phyloP scores from a whole-genome alignment of 2,113 vertebrate species.

The Aegithalos caudatus region DNA sequence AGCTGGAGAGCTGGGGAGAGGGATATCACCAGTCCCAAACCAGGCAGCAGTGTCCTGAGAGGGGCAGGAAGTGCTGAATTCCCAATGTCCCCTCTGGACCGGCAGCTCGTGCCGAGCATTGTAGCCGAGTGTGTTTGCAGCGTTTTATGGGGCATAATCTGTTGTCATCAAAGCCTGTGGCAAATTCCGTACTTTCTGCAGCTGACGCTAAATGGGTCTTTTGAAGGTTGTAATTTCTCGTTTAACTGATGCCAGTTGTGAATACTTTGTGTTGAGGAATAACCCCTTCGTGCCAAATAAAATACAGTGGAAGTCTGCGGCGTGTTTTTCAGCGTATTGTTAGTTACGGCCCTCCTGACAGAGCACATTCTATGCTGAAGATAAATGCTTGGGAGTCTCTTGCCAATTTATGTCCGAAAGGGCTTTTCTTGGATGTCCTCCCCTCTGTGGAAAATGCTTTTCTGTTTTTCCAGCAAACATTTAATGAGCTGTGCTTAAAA shows the following conservation, averaged over 20 bases:
- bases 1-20: background rate
- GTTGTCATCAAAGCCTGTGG: slow-evolving; percentile 63
- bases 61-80: background rate
- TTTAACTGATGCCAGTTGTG: slow-evolving; percentile 72
- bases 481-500: slow-evolving; percentile 58
- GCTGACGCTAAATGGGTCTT: slow-evolving; percentile 70
- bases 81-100: background rate
- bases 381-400: slow-evolving; percentile 66
- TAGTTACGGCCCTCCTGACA: slow-evolving; percentile 74
- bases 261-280: slow-evolving; percentile 75
- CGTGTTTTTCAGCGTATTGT: slow-evolving; percentile 72
- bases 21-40: background rate
- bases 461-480: slow-evolving; percentile 70
- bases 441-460: slow-evolving; percentile 69
- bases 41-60: background rate
- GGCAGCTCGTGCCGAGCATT: background rate
- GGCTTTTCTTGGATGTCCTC: slow-evolving; percentile 71
- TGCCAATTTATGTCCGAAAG: slow-evolving; percentile 68
- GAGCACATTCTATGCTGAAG: slow-evolving; percentile 72
- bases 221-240: slow-evolving; percentile 75
- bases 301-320: slow-evolving; percentile 76
- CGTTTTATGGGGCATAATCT: slow-evolving; percentile 41
- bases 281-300: slow-evolving; percentile 73
- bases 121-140: background rate
- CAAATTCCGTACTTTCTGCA: slow-evolving; percentile 68